These are phyloP conservation scores for Plecturocebus donacophilus DNA, from an alignment of 2,113 vertebrate genomes.

Conservation along the genomic window DNA sequence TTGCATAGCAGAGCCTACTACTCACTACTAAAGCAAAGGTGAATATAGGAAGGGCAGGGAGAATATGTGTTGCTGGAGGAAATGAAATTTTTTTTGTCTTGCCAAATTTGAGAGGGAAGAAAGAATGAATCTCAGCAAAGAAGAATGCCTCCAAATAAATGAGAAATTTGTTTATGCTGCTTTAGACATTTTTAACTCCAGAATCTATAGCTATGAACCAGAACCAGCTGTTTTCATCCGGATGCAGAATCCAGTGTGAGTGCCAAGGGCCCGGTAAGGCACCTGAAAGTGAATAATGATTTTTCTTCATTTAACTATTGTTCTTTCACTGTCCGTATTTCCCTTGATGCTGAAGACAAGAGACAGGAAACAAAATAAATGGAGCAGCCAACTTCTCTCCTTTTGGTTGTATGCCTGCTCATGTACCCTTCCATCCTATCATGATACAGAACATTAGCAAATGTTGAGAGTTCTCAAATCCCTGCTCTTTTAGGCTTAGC, in stretches of 20 bases:
- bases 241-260: not conserved
- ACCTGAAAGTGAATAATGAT: not conserved
- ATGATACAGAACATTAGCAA: not conserved
- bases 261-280: not conserved
- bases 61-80: not conserved
- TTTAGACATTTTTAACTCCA: not conserved
- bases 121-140: slow-evolving; percentile 24
- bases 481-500: not conserved
- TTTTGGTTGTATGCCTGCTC: not conserved
- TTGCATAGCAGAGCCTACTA: not conserved
- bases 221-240: not conserved
- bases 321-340: not conserved
- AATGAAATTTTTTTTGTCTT: not conserved
- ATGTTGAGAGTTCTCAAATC: not conserved
- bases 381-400: not conserved
- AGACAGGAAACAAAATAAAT: not conserved
- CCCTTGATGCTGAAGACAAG: not conserved
- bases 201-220: not conserved
- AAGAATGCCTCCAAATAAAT: not conserved
- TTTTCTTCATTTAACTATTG: not conserved
- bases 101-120: not conserved
- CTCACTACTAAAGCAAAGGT: not conserved
- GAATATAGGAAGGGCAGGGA: not conserved
- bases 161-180: not conserved
- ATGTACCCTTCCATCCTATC: not conserved